phyloP scores from a whole-genome alignment of 2,113 vertebrate species.

The Acinonyx jubatus region DNA sequence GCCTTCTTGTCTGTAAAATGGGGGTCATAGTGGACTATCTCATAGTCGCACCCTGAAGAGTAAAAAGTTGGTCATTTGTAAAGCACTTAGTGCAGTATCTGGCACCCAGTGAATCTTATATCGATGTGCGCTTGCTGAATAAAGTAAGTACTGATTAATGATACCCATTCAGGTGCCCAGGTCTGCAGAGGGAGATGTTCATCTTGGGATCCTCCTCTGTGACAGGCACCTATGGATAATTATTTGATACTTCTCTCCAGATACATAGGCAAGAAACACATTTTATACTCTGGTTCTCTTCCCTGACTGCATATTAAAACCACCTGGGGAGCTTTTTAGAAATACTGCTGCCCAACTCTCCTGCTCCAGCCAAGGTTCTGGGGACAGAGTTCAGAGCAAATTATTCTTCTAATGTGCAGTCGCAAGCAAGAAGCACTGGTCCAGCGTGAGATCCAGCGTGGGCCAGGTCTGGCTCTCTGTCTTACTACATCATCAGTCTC shows the following conservation, averaged over 20 bases:
- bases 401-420: not conserved
- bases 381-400: not conserved
- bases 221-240: not conserved
- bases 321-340: not conserved
- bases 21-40: not conserved
- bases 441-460: not conserved
- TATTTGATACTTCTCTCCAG: not conserved
- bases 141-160: not conserved
- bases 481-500: not conserved
- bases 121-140: not conserved
- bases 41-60: not conserved
- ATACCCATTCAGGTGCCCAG: not conserved
- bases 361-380: not conserved
- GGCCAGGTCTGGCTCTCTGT: not conserved
- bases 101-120: not conserved
- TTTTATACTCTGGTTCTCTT: constrained; percentile 17
- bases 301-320: not conserved
- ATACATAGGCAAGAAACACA: not conserved
- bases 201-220: not conserved
- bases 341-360: no score
- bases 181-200: not conserved
- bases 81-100: not conserved
- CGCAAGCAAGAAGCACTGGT: not conserved
- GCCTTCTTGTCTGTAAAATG: not conserved
- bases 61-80: not conserved